Percentiles rank a stretch among this genome's conserved stretches.
phyloP scores from a whole-genome alignment of 2,888 invertebrate genomes.

The Flexamia atlantica region DNA sequence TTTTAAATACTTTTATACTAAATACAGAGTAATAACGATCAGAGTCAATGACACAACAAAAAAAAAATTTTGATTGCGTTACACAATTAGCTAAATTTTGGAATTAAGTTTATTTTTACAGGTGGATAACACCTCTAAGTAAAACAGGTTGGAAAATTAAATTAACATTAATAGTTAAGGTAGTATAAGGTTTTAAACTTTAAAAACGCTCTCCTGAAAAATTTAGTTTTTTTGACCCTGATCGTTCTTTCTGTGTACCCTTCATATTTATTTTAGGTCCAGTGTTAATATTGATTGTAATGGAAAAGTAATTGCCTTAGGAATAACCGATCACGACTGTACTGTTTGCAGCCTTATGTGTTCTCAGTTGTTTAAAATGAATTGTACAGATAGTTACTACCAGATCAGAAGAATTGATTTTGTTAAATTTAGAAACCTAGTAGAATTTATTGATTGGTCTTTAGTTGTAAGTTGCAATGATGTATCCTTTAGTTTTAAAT shows the following conservation, averaged over 20 bases:
- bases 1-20: neutral
- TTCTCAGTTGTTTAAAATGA: no score
- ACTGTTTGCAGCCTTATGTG: no score
- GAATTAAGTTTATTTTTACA: neutral
- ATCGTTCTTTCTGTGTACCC: constrained; percentile 51
- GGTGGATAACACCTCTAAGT: neutral
- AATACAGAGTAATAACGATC: constrained; percentile 36
- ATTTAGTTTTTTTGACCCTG: constrained; percentile 11
- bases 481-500: no score
- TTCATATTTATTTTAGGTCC: constrained; percentile 4
- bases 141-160: neutral
- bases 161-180: neutral
- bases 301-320: no score
- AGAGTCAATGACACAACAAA: neutral
- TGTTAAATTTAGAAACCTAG: no score
- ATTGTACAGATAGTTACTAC: no score
- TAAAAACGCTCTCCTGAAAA: constrained; percentile 40
- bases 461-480: no score
- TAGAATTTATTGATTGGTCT: no score
- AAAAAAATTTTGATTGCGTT: constrained; percentile 1
- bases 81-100: neutral
- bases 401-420: no score
- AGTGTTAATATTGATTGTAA: no score
- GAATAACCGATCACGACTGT: no score
- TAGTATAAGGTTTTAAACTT: constrained; percentile 31